Percentiles rank a stretch among this genome's conserved stretches.
Conservation (phyloP, 2,888 invertebrate genomes). For the Sarcophaga carnaria region DNA sequence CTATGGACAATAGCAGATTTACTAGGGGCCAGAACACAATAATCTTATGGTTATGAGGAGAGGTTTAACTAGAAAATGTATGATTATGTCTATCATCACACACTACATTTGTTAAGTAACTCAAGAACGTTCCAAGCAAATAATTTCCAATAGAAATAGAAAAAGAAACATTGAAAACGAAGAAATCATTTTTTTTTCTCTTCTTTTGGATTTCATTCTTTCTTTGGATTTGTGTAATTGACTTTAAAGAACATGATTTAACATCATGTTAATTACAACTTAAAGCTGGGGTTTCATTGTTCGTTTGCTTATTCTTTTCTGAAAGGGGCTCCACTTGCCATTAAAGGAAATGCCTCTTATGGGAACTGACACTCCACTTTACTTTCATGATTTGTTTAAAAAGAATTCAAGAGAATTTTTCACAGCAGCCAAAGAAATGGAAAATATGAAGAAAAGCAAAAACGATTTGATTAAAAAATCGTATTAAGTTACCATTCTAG, state of each 20-base stretch:
- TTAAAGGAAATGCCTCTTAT: conserved; percentile 11
- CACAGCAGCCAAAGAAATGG: conserved; percentile 29
- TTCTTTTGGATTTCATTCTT: no score
- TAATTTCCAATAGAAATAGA: conserved; percentile 18
- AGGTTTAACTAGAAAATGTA: conserved; percentile 18
- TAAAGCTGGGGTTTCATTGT: conserved; percentile 6
- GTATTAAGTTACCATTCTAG: conserved; percentile 45
- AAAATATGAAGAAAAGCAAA: conserved; percentile 16
- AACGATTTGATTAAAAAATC: conserved; percentile 46
- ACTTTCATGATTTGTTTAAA: conserved; percentile 14
- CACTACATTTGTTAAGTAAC: conserved; percentile 68
- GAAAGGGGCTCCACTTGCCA: not conserved
- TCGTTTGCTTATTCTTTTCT: conserved; percentile 3
- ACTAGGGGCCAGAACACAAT: not conserved
- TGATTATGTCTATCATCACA: conserved; percentile 21
- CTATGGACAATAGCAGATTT: conserved; percentile 36
- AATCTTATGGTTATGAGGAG: conserved; percentile 11
- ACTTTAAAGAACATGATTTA: conserved; percentile 47
- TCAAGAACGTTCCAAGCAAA: conserved; percentile 71
- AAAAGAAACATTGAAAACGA: conserved; percentile 12
- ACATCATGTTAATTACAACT: conserved; percentile 51
- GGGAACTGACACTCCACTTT: conserved; percentile 26
- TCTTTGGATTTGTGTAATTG: conserved; percentile 34
- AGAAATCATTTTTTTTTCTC: conserved; percentile 5
- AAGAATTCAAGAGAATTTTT: conserved; percentile 26